phyloP scores from a whole-genome alignment of 2,113 vertebrate species.

The Neotoma lepida region DNA sequence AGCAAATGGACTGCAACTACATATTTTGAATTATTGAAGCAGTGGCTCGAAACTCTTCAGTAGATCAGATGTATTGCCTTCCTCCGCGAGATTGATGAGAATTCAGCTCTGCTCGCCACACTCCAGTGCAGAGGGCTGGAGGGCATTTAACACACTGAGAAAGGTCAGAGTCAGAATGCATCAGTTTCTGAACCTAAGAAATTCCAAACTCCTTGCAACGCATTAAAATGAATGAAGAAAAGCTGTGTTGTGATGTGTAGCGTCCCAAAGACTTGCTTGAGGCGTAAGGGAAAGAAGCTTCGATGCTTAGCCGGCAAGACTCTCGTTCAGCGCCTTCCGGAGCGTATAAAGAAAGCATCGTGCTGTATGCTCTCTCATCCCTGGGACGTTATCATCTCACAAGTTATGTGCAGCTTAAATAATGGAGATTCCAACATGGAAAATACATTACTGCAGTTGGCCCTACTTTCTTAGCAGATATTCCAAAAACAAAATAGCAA shows the following conservation, averaged over 20 bases:
- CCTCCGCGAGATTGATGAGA: slow-evolving; percentile 82
- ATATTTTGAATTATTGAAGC: slow-evolving; percentile 74
- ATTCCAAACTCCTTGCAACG: slow-evolving; percentile 80
- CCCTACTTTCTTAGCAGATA: slow-evolving; percentile 25
- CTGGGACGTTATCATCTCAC: slow-evolving; percentile 9
- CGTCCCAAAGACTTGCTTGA: slow-evolving; percentile 81
- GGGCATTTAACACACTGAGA: slow-evolving; percentile 80
- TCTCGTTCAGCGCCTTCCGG: slow-evolving; percentile 61
- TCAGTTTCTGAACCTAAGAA: slow-evolving; percentile 84
- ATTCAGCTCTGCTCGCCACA: slow-evolving; percentile 78
- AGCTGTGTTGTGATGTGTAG: slow-evolving; percentile 81
- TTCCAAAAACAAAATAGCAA: slow-evolving; percentile 25
- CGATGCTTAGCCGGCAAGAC: slow-evolving; percentile 50
- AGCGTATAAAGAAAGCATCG: neutral
- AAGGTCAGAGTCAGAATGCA: slow-evolving; percentile 82
- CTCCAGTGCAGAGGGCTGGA: slow-evolving; percentile 78
- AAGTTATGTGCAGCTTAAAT: slow-evolving; percentile 39
- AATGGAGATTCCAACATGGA: slow-evolving; percentile 53
- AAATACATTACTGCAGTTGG: neutral
- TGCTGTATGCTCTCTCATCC: neutral
- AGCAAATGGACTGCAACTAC: slow-evolving; percentile 79
- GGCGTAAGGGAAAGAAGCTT: slow-evolving; percentile 73
- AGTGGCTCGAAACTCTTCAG: slow-evolving; percentile 60
- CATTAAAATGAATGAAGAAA: slow-evolving; percentile 81
- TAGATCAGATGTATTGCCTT: slow-evolving; percentile 72